These are phyloP conservation scores for Sceloporus undulatus DNA, from an alignment of 2,113 vertebrate genomes.

Conservation along the genomic window DNA sequence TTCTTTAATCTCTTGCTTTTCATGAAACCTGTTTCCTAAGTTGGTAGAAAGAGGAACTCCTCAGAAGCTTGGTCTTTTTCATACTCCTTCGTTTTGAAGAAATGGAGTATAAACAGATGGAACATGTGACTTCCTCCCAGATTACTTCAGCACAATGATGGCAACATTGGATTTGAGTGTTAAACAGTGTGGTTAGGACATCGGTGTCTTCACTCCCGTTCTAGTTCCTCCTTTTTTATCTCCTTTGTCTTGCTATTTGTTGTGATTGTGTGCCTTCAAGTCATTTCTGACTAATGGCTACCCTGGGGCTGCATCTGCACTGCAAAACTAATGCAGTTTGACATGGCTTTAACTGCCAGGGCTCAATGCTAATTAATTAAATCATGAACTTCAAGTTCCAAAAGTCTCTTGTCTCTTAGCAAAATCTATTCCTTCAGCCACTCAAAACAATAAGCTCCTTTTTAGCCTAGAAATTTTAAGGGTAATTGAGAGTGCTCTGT, in stretches of 20 bases:
- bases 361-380: too few relatives aligned
- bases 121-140: neutral
- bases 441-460: too few relatives aligned
- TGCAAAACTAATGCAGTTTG: too few relatives aligned
- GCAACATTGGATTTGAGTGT: neutral
- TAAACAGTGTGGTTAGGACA: neutral
- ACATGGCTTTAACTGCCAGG: too few relatives aligned
- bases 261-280: too few relatives aligned
- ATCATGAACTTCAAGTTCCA: too few relatives aligned
- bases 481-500: too few relatives aligned
- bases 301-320: too few relatives aligned
- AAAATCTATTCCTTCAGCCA: too few relatives aligned
- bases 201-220: neutral
- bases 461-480: too few relatives aligned
- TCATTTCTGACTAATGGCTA: too few relatives aligned
- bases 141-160: neutral
- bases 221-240: neutral
- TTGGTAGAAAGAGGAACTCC: neutral
- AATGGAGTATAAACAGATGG: neutral
- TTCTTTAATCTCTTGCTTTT: neutral
- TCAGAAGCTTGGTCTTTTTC: neutral
- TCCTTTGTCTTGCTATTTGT: neutral
- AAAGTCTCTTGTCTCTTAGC: too few relatives aligned
- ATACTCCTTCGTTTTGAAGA: neutral
- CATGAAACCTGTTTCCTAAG: neutral